Base-by-base conservation (phyloP, 1,140 invertebrate genomes). In the Bemisia tabaci region DNA sequence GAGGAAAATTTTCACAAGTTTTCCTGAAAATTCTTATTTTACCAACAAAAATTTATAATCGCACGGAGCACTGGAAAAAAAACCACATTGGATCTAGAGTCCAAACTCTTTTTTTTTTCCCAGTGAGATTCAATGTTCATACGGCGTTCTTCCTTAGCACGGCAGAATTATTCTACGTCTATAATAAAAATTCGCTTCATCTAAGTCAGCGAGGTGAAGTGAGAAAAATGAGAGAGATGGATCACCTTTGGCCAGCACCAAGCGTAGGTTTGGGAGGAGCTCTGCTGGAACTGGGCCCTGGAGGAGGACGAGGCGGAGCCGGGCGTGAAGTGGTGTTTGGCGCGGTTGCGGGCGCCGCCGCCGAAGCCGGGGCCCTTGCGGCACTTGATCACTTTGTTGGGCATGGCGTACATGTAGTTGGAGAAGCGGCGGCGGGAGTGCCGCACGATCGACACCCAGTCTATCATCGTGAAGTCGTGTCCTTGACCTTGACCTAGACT, bases 401-500 rank as follows among this genome's bases (percentile, higher is more conserved):
- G 85, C 60, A 85, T 82, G 17, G 82, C 78, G 73, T 84, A 85
- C 75, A 87, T 82, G 74, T 87, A 87, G 75, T 85, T 86, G 67
- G 85, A 88, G 74, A 89, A 87, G 26, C 86, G 80, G 39, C 87
- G 81, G 26, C 84, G 77, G 58, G 86, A 87, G 71, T 88, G 84
- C 64, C 86, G 81, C 27, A 88, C 86, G 66, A 89, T 88, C 68
- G 85, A 88, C 67, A 89, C 86, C 87, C 87, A 89, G 78, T 89
- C 87, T 71, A 89, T 89, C 87, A 89, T 89, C 63, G 5, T 48
- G 33, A 17, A 48, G n/a, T n/a, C n/a, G n/a, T n/a, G n/a, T n/a
- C n/a, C n/a, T n/a, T n/a, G n/a, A n/a, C n/a, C n/a, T n/a, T n/a
- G n/a, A n/a, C n/a, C n/a, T n/a, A n/a, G n/a, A n/a, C n/a, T n/a